These are phyloP conservation scores for Pterobdella sp. DNA, from an alignment of 2,888 invertebrate genomes.

Conservation along the genomic window DNA sequence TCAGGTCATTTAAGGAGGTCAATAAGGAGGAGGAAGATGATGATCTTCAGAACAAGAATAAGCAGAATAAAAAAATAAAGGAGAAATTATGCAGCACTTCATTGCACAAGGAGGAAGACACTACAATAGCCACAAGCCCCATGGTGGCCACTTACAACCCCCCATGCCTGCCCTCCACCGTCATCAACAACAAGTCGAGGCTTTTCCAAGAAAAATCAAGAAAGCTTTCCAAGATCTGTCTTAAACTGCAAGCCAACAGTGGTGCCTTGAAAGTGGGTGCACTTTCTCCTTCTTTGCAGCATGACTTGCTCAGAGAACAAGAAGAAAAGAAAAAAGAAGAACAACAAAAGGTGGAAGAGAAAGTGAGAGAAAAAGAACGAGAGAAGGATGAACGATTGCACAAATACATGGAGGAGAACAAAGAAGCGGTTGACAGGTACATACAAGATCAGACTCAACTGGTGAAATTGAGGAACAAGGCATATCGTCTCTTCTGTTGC, in stretches of 20 bases:
- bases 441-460: constrained; percentile 17
- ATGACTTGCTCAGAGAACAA: not conserved
- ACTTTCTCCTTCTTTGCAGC: not conserved
- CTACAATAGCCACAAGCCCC: not conserved
- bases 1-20: constrained; percentile 25
- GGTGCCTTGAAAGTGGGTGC: not conserved
- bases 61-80: too few relatives aligned
- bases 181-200: not conserved
- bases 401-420: not conserved
- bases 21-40: not conserved
- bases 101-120: too few relatives aligned
- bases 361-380: not conserved
- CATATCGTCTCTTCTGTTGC: constrained; percentile 24
- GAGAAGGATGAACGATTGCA: not conserved
- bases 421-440: constrained; percentile 3
- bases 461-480: constrained; percentile 21
- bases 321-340: not conserved
- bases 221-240: constrained; percentile 20
- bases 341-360: constrained; percentile 1
- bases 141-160: not conserved
- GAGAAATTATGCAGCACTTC: too few relatives aligned
- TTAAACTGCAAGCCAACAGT: constrained; percentile 24
- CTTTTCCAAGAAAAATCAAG: constrained; percentile 19
- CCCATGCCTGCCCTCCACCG: not conserved
- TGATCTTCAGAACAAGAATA: not conserved